Percentiles rank a stretch among this genome's conserved stretches.
Evolutionary conservation across 2,888 invertebrate species (phyloP).

Genomic region (Ischnura elegans): DNA sequence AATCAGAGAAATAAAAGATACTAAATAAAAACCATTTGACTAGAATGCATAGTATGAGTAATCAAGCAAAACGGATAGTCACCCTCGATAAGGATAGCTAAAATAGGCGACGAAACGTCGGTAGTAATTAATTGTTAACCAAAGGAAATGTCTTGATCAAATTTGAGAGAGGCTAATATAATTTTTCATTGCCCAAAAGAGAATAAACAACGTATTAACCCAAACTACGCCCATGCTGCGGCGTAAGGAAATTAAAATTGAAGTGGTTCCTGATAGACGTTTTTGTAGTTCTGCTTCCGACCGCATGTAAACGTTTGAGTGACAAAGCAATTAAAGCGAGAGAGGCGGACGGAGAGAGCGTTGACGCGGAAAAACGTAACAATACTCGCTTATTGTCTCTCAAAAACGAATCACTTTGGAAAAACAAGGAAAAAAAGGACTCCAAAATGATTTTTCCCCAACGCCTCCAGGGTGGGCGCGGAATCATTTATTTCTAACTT

Average conservation of each 20-base stretch:
- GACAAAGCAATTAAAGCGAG: constrained; percentile 5
- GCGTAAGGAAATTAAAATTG: background rate
- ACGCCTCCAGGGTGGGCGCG: background rate
- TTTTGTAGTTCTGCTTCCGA: background rate
- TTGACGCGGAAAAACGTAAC: background rate
- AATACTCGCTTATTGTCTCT: background rate
- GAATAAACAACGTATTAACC: background rate
- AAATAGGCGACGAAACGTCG: too few relatives aligned
- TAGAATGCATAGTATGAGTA: too few relatives aligned
- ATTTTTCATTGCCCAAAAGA: too few relatives aligned
- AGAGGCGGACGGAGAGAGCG: background rate
- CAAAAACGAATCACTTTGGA: background rate
- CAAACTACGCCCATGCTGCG: background rate
- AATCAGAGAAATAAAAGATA: too few relatives aligned
- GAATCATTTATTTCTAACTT: constrained; percentile 42
- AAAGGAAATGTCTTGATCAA: too few relatives aligned
- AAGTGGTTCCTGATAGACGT: background rate
- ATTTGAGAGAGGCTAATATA: too few relatives aligned
- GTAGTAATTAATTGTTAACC: too few relatives aligned
- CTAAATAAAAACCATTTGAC: too few relatives aligned
- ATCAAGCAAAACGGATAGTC: too few relatives aligned
- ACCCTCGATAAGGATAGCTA: too few relatives aligned
- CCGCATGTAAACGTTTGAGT: background rate
- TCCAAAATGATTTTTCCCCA: background rate
- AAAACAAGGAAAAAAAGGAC: background rate